Percentiles rank a stretch among this genome's conserved stretches.
These are phyloP conservation scores for Harlomillsia oculata DNA, from an alignment of 1,140 invertebrate genomes.

Conservation along the genomic window DNA sequence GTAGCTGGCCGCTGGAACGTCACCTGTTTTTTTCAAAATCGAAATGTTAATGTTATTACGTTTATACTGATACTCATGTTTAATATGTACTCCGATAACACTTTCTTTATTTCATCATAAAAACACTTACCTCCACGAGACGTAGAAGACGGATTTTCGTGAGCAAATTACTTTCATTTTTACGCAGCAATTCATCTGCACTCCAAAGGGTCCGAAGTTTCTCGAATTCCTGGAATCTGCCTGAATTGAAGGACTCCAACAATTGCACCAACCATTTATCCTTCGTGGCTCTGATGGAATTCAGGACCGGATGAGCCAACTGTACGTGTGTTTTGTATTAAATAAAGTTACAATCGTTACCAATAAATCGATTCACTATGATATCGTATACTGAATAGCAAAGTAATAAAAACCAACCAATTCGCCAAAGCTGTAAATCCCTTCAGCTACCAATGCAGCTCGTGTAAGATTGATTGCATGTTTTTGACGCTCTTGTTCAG, in stretches of 20 bases:
- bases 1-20: conserved; percentile 57
- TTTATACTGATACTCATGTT: background rate
- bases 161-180: conserved; percentile 68
- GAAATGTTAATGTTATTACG: background rate
- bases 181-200: conserved; percentile 75
- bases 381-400: background rate
- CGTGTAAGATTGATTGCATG: conserved; percentile 85
- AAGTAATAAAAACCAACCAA: conserved; percentile 48
- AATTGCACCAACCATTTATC: conserved; percentile 85
- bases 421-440: conserved; percentile 96
- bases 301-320: conserved; percentile 86
- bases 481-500: conserved; percentile 58
- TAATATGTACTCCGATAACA: no score
- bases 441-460: conserved; percentile 86
- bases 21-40: conserved; percentile 45
- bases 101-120: background rate
- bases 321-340: conserved; percentile 37
- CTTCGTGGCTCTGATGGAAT: conserved; percentile 67
- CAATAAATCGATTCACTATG: conserved; percentile 2
- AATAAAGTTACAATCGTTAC: background rate
- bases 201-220: conserved; percentile 67
- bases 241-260: conserved; percentile 83
- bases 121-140: conserved; percentile 75
- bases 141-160: conserved; percentile 92
- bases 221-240: conserved; percentile 81